Evolutionary conservation across 1,140 invertebrate genomes (phyloP).

Genomic region (Eumeta japonica): DNA sequence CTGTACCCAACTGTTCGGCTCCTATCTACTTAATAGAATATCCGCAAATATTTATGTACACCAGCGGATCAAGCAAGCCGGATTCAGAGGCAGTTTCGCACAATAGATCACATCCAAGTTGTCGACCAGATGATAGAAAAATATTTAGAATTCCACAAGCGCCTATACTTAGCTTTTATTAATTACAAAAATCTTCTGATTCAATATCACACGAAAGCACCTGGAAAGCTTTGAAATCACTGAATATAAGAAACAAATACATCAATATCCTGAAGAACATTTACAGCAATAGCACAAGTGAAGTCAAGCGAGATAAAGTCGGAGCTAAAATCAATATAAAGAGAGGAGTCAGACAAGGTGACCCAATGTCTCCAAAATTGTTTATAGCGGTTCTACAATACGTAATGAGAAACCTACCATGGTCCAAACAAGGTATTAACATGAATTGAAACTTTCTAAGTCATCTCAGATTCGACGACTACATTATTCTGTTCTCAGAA

Average conservation of each 20-base stretch:
- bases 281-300: constrained; percentile 14
- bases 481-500: constrained; percentile 5
- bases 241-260: constrained; percentile 13
- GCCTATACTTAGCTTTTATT: constrained; percentile 13
- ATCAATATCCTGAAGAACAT: too few species aligned
- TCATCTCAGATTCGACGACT: constrained; percentile 12
- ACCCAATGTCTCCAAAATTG: too few species aligned
- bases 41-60: constrained; percentile 13
- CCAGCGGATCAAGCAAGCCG: constrained; percentile 30
- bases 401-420: too few species aligned
- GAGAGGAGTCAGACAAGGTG: too few species aligned
- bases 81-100: constrained; percentile 26
- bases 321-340: constrained; percentile 9
- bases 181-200: constrained; percentile 16
- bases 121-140: constrained; percentile 21
- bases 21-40: constrained; percentile 17
- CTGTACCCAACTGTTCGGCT: constrained; percentile 15
- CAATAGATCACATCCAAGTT: constrained; percentile 19
- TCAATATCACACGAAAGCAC: constrained; percentile 13
- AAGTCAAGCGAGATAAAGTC: too few species aligned
- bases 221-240: constrained; percentile 11
- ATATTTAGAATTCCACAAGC: constrained; percentile 15
- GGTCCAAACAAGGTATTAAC: constrained; percentile 12
- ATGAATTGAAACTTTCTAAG: constrained; percentile 14
- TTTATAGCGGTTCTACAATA: too few species aligned